Percentiles rank a stretch among this genome's conserved stretches.
phyloP scores from a whole-genome alignment of 2,113 vertebrate species.

The Poecile atricapillus region DNA sequence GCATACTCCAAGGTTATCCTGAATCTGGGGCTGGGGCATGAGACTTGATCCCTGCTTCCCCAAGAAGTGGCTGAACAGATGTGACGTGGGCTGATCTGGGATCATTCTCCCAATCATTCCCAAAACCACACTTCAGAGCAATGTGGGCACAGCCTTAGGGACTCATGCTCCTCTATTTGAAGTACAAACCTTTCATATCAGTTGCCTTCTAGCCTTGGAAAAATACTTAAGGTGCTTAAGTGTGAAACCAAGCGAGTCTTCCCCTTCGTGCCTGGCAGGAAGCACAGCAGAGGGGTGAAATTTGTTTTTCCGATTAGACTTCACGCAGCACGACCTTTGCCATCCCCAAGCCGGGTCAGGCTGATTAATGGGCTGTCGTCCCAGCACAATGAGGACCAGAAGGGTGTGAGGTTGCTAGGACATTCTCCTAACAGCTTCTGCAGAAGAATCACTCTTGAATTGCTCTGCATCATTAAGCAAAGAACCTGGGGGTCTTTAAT shows the following conservation, averaged over 20 bases:
- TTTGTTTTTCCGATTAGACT: constrained; percentile 62
- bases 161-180: background rate
- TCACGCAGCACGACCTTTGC: background rate
- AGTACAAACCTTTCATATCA: background rate
- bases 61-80: background rate
- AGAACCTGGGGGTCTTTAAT: constrained; percentile 50
- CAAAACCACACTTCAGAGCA: background rate
- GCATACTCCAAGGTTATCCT: background rate
- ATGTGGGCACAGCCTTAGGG: background rate
- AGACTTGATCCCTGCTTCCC: background rate
- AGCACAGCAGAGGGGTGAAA: background rate
- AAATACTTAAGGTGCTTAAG: constrained; percentile 50
- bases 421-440: constrained; percentile 27
- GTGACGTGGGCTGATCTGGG: background rate
- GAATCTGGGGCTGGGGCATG: background rate
- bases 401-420: background rate
- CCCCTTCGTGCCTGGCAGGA: constrained; percentile 10
- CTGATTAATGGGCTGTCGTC: constrained; percentile 27
- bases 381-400: constrained; percentile 21
- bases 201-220: constrained; percentile 41
- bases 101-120: background rate
- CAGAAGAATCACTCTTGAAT: constrained; percentile 17
- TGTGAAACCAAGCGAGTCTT: constrained; percentile 44
- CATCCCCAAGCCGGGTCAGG: constrained; percentile 38
- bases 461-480: constrained; percentile 27